A percentile compares a stretch with the other conserved stretches of the same genome.
Conservation (phyloP, 2,888 invertebrate genomes). For the Athalia circularis region DNA sequence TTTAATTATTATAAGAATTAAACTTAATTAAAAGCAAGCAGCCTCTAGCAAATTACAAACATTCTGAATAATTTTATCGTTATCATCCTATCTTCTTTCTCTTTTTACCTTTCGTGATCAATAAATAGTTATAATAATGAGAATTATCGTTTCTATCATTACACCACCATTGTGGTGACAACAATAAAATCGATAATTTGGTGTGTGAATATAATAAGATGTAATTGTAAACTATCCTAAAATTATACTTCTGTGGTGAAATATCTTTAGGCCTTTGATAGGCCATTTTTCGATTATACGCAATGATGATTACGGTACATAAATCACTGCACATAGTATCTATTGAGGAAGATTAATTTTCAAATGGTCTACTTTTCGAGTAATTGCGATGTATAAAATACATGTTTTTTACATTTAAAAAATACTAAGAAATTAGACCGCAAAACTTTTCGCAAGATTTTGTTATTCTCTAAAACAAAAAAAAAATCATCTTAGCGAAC, state of each 20-base stretch:
- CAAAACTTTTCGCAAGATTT: too few relatives aligned
- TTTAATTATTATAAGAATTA: neutral
- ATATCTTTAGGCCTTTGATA: constrained; percentile 63
- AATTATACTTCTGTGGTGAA: constrained; percentile 70
- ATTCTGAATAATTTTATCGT: constrained; percentile 30
- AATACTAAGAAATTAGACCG: too few relatives aligned
- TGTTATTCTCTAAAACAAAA: too few relatives aligned
- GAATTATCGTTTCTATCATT: constrained; percentile 4
- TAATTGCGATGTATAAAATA: neutral
- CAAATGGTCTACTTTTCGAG: neutral
- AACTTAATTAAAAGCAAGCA: constrained; percentile 35
- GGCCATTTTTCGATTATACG: constrained; percentile 55
- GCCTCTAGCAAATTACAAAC: constrained; percentile 32
- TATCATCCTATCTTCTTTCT: neutral
- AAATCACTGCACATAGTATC: neutral
- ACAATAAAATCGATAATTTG: constrained; percentile 9
- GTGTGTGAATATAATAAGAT: constrained; percentile 33
- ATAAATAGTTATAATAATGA: constrained; percentile 35
- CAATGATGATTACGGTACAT: constrained; percentile 28
- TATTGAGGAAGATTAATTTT: neutral
- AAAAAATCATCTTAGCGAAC: too few relatives aligned
- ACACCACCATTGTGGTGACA: constrained; percentile 6
- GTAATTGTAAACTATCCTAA: constrained; percentile 56
- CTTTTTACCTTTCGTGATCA: constrained; percentile 16
- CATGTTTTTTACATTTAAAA: neutral